Evolutionary conservation across 2,797 vertebrate genomes (phyloP).

Genomic region (Lophotriccus pileatus): DNA sequence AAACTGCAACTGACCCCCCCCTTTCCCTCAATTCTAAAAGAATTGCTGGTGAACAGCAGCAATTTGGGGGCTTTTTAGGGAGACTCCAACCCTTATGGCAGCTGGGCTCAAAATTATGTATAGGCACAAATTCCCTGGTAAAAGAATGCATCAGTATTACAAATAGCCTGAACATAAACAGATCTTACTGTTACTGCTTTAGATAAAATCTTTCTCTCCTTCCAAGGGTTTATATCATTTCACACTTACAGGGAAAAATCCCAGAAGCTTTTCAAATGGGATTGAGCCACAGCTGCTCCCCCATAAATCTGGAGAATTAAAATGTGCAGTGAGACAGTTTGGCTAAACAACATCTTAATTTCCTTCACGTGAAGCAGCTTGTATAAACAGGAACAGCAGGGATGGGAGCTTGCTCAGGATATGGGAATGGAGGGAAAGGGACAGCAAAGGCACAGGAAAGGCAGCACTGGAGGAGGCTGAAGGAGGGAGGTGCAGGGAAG

Average conservation of each 20-base stretch:
- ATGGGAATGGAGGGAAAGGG: background rate
- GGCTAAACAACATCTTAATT: conserved; percentile 33
- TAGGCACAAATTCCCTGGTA: background rate
- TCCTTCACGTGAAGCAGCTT: conserved; percentile 47
- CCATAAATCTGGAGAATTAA: conserved; percentile 30
- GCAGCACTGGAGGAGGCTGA: background rate
- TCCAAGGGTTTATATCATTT: conserved; percentile 35
- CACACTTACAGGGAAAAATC: background rate
- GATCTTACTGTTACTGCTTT: background rate
- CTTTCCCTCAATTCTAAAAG: background rate
- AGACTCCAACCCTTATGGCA: background rate
- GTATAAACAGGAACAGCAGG: conserved; percentile 3
- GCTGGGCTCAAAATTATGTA: background rate
- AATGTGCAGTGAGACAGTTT: conserved; percentile 8
- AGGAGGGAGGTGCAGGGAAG: background rate
- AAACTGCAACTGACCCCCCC: fast-evolving
- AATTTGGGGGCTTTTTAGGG: background rate
- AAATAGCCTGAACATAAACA: background rate
- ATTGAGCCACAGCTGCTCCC: conserved; percentile 47
- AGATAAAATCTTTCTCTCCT: background rate
- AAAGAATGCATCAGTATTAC: background rate
- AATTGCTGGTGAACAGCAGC: background rate
- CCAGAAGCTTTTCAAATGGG: conserved; percentile 20
- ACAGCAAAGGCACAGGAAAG: background rate
- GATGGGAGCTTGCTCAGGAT: background rate